Evolutionary conservation across 2,888 invertebrate genomes (phyloP).

Genomic region (Pseudanteris insignis): DNA sequence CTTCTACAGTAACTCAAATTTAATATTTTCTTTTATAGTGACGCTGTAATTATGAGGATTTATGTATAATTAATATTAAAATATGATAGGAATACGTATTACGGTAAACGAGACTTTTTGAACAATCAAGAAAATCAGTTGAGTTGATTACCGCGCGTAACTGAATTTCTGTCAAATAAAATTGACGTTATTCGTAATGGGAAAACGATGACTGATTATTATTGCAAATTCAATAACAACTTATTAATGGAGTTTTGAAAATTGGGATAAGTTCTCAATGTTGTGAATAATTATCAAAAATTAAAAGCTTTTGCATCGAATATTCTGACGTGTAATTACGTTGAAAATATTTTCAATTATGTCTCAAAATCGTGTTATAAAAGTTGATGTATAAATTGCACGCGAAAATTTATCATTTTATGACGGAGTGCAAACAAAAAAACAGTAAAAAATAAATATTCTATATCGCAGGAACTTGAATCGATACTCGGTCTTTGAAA

Average conservation of each 20-base stretch:
- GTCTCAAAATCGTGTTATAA: conserved; percentile 27
- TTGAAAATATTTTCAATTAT: conserved; percentile 36
- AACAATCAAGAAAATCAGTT: conserved; percentile 27
- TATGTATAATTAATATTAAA: too few relatives aligned
- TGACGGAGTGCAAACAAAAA: conserved; percentile 7
- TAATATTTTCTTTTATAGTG: too few relatives aligned
- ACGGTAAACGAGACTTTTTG: conserved; percentile 15
- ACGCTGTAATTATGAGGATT: too few relatives aligned
- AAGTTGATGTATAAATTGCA: conserved; percentile 24
- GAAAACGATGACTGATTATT: conserved; percentile 25
- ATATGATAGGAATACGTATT: too few relatives aligned
- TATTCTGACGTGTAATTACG: conserved; percentile 29
- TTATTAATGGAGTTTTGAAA: conserved; percentile 19
- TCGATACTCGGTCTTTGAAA: conserved; percentile 15
- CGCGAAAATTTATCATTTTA: conserved; percentile 26
- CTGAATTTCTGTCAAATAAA: conserved; percentile 14
- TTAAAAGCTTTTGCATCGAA: conserved; percentile 31
- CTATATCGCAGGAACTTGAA: conserved; percentile 19
- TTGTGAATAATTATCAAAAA: conserved; percentile 31
- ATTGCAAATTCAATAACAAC: conserved; percentile 27
- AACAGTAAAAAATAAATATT: too few relatives aligned
- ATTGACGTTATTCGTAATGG: conserved; percentile 16
- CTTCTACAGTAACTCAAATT: too few relatives aligned
- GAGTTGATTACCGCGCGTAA: conserved; percentile 13
- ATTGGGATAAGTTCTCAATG: conserved; percentile 26